A percentile compares a stretch with the other conserved stretches of the same genome.
These are phyloP conservation scores for Lapara coniferarum DNA, from an alignment of 2,888 invertebrate genomes.

Conservation along the genomic window DNA sequence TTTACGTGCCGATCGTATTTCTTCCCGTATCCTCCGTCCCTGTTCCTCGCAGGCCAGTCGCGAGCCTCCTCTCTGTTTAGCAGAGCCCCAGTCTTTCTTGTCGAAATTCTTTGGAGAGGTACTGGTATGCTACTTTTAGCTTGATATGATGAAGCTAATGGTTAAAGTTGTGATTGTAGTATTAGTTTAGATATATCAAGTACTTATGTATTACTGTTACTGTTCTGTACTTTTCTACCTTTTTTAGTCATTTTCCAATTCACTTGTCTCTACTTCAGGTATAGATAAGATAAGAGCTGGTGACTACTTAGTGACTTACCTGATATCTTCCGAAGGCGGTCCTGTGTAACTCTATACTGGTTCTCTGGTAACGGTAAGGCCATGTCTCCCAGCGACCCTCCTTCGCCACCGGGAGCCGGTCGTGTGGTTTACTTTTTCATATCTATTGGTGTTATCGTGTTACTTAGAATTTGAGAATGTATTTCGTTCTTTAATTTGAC, in stretches of 20 bases:
- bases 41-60: neutral
- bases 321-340: neutral
- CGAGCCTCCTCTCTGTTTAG: neutral
- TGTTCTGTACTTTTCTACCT: neutral
- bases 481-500: neutral
- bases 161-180: neutral
- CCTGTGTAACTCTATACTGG: neutral
- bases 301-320: neutral
- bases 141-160: neutral
- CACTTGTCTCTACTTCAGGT: no score
- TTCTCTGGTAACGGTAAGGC: neutral
- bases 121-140: neutral
- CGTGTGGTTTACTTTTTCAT: conserved; percentile 3
- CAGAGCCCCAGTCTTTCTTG: neutral
- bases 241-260: no score
- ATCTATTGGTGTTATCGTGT: neutral
- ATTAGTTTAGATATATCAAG: neutral
- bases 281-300: no score
- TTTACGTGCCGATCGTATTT: neutral
- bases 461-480: neutral
- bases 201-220: neutral
- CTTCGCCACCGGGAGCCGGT: neutral
- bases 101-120: neutral
- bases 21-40: neutral
- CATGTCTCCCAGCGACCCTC: conserved; percentile 5